Percentiles rank a stretch among this genome's conserved stretches.
Conservation (phyloP, 1,140 invertebrate species). For the Scylla paramamosain region DNA sequence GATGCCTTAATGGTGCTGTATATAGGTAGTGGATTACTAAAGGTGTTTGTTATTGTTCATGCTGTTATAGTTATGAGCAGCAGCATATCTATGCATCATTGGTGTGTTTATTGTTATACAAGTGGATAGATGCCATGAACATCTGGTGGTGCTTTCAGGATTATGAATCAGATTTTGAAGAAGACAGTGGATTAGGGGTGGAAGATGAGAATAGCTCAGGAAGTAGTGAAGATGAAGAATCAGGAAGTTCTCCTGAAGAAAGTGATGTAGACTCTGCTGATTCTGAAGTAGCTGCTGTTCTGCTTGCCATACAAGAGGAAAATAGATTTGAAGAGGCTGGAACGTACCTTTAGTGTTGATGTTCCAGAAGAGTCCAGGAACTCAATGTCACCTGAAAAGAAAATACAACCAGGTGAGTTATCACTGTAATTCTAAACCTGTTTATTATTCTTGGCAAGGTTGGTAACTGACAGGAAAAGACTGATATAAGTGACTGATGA, state of each 20-base stretch:
- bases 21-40: neutral
- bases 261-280: conserved; percentile 64
- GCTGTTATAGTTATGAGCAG: too few species aligned
- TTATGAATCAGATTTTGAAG: conserved; percentile 84
- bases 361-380: conserved; percentile 9
- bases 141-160: conserved; percentile 79
- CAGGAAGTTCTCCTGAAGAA: conserved; percentile 79
- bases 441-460: too few species aligned
- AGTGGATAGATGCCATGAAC: neutral
- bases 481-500: too few species aligned
- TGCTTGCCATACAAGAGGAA: conserved; percentile 79
- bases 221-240: conserved; percentile 41
- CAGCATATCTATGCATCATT: too few species aligned
- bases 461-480: neutral
- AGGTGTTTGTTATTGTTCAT: neutral
- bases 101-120: neutral
- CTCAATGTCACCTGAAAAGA: neutral
- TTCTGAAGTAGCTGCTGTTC: conserved; percentile 53
- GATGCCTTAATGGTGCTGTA: neutral
- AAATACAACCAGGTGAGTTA: neutral
- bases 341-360: conserved; percentile 49
- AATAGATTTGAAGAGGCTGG: conserved; percentile 74
- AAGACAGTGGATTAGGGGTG: conserved; percentile 78
- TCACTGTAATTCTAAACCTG: neutral
- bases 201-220: conserved; percentile 54